These are phyloP conservation scores for Macrosiphum euphorbiae DNA, from an alignment of 2,888 invertebrate genomes.

Conservation along the genomic window DNA sequence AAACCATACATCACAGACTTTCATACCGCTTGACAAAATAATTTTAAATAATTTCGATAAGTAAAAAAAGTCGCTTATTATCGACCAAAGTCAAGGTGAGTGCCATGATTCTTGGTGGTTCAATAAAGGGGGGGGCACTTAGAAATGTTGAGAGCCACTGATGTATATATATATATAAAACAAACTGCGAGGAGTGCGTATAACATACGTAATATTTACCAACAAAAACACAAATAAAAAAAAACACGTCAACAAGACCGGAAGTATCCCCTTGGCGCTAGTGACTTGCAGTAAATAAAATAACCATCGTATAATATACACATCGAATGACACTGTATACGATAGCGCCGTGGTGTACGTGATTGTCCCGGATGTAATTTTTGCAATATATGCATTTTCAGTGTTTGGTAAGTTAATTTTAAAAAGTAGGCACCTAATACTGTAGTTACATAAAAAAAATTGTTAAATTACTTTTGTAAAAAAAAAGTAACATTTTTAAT, in stretches of 20 bases:
- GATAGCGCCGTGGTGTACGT: not conserved
- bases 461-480: not conserved
- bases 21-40: not conserved
- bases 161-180: not conserved
- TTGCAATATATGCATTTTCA: slow-evolving; percentile 1
- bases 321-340: not conserved
- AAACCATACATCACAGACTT: not conserved
- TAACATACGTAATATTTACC: slow-evolving; percentile 12
- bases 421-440: too few species aligned
- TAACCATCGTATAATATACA: not conserved
- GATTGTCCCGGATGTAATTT: not conserved
- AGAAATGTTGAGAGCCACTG: not conserved
- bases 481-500: not conserved
- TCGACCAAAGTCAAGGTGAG: not conserved
- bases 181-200: not conserved
- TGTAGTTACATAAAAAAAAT: too few species aligned
- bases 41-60: not conserved
- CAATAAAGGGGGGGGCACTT: not conserved
- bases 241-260: not conserved
- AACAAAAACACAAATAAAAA: not conserved
- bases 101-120: not conserved
- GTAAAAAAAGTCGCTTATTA: not conserved
- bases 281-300: slow-evolving; percentile 6
- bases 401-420: not conserved
- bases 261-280: not conserved